These are phyloP conservation scores for Xyrauchen texanus DNA, from an alignment of 2,113 vertebrate species.

Conservation along the genomic window DNA sequence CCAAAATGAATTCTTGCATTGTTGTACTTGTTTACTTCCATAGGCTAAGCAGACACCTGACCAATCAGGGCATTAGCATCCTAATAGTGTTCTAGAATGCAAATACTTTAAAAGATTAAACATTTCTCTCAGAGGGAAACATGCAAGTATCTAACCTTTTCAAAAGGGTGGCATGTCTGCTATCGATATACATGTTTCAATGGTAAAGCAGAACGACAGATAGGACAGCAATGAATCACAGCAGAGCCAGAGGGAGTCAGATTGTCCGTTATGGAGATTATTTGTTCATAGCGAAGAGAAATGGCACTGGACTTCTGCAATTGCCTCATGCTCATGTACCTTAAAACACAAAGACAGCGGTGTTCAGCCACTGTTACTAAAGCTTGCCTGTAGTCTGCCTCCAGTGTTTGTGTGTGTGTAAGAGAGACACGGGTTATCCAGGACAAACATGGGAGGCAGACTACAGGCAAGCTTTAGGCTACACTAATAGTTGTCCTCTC, in stretches of 20 bases:
- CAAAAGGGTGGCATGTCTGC: background rate
- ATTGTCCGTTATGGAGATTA: background rate
- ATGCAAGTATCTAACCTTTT: background rate
- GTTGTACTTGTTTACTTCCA: too few relatives aligned
- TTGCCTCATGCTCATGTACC: background rate
- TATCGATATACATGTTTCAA: background rate
- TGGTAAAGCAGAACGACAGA: background rate
- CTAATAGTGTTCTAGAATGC: background rate
- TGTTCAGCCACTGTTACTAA: conserved; percentile 48
- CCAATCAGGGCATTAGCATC: too few relatives aligned
- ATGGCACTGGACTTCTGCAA: background rate
- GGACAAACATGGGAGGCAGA: background rate
- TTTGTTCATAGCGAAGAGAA: background rate
- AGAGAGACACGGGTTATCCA: conserved; percentile 10
- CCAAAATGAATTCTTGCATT: background rate
- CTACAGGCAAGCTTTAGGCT: conserved; percentile 44
- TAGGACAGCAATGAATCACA: background rate
- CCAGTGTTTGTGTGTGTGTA: conserved; percentile 4
- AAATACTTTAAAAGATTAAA: background rate
- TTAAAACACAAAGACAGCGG: conserved; percentile 35
- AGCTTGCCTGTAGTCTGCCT: conserved; percentile 39
- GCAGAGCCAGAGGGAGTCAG: background rate
- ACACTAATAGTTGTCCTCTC: too few relatives aligned
- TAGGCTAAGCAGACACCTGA: too few relatives aligned
- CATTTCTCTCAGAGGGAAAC: background rate